Evolutionary conservation across 2,888 invertebrate species (phyloP).

Genomic region (Ypsolopha scabrella): DNA sequence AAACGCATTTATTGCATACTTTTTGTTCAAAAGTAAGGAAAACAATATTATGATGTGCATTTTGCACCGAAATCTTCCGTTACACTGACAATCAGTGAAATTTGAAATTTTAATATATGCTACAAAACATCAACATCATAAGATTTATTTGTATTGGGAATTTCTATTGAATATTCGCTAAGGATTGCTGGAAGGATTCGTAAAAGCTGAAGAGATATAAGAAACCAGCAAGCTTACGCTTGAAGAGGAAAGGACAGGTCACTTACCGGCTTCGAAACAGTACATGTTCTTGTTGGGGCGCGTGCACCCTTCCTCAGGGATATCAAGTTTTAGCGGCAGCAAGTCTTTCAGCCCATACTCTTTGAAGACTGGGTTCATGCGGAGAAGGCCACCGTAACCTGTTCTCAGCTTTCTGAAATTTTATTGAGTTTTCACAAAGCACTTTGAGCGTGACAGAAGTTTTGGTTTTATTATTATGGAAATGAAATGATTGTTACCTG

Average conservation of each 20-base stretch:
- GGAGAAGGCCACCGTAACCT: conserved; percentile 83
- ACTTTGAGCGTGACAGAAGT: not conserved
- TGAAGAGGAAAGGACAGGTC: not conserved
- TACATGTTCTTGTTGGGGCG: conserved; percentile 90
- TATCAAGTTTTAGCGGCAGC: conserved; percentile 87
- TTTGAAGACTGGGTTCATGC: conserved; percentile 91
- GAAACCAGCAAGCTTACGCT: no score
- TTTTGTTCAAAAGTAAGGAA: no score
- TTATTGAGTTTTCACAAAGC: not conserved
- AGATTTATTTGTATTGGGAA: no score
- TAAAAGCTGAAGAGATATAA: no score
- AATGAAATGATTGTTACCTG: conserved; percentile 55
- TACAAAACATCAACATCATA: no score
- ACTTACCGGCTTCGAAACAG: conserved; percentile 90
- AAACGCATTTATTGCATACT: no score
- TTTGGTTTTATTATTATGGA: not conserved
- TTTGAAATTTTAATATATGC: no score
- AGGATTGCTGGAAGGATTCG: no score
- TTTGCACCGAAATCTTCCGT: no score
- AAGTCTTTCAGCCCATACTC: conserved; percentile 90
- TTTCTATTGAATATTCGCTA: no score
- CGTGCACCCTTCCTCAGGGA: conserved; percentile 94
- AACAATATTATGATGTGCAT: no score
- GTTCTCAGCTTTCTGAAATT: conserved; percentile 79
- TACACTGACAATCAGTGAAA: no score